Evolutionary conservation across 2,113 vertebrate species (phyloP), one percentile per base, ranked within the genome.

Genomic region (Stigmatopora argus): DNA sequence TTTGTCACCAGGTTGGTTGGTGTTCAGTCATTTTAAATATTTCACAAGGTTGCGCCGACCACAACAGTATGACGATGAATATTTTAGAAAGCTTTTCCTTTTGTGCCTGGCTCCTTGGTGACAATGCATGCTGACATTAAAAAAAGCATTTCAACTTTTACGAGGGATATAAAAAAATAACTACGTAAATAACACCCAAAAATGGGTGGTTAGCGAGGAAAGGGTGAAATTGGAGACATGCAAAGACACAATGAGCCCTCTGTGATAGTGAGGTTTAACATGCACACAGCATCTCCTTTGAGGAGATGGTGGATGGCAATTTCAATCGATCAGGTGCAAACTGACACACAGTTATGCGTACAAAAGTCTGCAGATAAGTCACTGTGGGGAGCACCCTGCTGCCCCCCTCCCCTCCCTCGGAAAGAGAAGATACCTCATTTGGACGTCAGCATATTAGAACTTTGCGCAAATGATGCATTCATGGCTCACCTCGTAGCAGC

Each of bases 21-120:
- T 85, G 88, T 89, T 89, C 65, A 87, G 76, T 89, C 78, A 83
- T 79, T 85, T 83, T 87, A 82, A 88, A 91, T 89, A 90, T 90
- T 90, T 91, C 66, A 56, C 13, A 90, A 68, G 31, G 73, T 65
- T 64, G n/a, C 15, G 64, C 65, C 14, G 78, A 84, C 81, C 86
- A 79, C 80, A 84, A 83, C 78, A 67, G 77, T 76, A 61, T 78
- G 75, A 72, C 62, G 74, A 82, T 88, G 66, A 85, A 90, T 89
- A 86, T 89, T 88, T 88, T 56, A 49, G 31, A 38, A 31, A 35
- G 31, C 12, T 21, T 19, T 44, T 62, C 19, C 46, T 21, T 57
- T 57, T 61, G 71, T 59, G 72, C 64, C 78, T 72, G 77, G 78
- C 79, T 83, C 80, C 80, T 75, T 83, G 66, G 59, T 71, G 77